phyloP scores from a whole-genome alignment of 2,888 invertebrate genomes.

The Luperina nickerlii region DNA sequence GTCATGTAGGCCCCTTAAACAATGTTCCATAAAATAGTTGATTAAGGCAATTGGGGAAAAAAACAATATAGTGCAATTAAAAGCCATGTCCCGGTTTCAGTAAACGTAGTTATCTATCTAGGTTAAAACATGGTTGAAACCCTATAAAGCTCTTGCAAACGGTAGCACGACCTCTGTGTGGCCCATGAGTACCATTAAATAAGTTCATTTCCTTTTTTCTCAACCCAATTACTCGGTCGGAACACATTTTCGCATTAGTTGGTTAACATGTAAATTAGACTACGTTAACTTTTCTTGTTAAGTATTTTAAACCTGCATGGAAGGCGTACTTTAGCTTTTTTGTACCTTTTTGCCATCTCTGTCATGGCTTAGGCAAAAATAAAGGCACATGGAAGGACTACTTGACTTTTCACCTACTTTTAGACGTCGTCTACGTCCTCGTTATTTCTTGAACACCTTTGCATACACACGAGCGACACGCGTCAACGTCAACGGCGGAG shows the following conservation, averaged over 20 bases:
- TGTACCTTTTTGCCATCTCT: background rate
- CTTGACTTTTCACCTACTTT: background rate
- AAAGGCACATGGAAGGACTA: background rate
- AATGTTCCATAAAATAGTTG: background rate
- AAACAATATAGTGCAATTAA: background rate
- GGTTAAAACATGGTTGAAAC: conserved; percentile 11
- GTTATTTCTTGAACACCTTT: background rate
- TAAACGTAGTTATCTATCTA: conserved; percentile 7
- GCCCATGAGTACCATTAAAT: conserved; percentile 43
- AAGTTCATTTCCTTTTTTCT: conserved; percentile 50
- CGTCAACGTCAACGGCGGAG: background rate
- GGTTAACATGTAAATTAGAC: conserved; percentile 51
- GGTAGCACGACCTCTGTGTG: conserved; percentile 23
- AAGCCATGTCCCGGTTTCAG: background rate
- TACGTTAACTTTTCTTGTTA: conserved; percentile 33
- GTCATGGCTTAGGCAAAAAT: no score
- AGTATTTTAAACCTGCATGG: conserved; percentile 18
- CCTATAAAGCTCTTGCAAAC: conserved; percentile 27
- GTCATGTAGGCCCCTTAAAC: background rate
- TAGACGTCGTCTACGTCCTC: background rate
- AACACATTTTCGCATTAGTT: conserved; percentile 50
- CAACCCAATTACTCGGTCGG: conserved; percentile 37
- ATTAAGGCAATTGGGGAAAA: background rate
- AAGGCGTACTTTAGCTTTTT: background rate
- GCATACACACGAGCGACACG: background rate